These are phyloP conservation scores for Echinops telfairi DNA, from an alignment of 2,113 vertebrate species.

Conservation along the genomic window DNA sequence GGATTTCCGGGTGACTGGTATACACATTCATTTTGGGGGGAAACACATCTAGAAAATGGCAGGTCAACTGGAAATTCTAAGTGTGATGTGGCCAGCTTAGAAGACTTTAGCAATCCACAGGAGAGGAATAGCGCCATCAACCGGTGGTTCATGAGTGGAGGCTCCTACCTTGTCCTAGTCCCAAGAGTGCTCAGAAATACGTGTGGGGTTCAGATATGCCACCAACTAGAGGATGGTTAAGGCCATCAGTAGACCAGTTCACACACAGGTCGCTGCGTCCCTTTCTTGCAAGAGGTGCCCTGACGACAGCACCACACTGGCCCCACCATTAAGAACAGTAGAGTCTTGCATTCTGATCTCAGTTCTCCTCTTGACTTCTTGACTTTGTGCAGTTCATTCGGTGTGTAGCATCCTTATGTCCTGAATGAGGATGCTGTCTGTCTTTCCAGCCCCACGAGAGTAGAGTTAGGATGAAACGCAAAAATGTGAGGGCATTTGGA, in stretches of 20 bases:
- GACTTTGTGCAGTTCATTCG: neutral
- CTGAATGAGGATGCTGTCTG: neutral
- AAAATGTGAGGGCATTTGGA: conserved; percentile 18
- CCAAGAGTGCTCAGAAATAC: neutral
- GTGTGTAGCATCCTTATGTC: conserved; percentile 5
- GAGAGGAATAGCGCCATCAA: neutral
- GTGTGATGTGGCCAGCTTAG: neutral
- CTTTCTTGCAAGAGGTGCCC: neutral
- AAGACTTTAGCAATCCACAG: neutral
- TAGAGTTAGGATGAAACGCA: conserved; percentile 50
- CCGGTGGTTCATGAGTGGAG: neutral
- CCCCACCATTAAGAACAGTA: neutral
- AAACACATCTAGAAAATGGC: neutral
- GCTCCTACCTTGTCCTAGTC: neutral
- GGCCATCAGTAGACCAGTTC: neutral
- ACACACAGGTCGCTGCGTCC: neutral
- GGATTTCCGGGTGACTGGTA: neutral
- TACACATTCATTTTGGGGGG: neutral
- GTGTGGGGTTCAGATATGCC: too few relatives aligned
- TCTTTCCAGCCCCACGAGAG: neutral
- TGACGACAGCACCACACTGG: neutral
- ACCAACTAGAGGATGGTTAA: neutral
- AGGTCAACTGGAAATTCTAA: neutral
- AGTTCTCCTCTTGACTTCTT: neutral
- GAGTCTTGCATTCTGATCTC: neutral